Base-by-base conservation (phyloP, 2,113 vertebrate species). In the Dunckerocampus dactyliophorus region DNA sequence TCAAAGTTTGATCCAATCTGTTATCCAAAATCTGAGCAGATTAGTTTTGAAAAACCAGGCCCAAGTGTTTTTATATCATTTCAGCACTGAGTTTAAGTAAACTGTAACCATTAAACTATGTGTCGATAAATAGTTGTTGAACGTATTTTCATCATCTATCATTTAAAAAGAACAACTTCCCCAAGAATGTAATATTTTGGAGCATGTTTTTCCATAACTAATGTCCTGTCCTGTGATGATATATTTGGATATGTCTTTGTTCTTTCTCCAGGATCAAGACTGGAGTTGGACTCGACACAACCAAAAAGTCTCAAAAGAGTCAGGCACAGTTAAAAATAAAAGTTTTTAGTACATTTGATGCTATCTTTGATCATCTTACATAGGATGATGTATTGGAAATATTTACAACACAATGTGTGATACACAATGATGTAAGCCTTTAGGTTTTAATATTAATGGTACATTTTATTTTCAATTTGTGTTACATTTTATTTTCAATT, bases 201-300 rank as follows among this genome's bases (percentile, higher is more conserved):
- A 1, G 12, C 3, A 14, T 43, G 11, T 43, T 43, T 3, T 3
- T 14, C 39, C 3, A 10, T 47, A 47, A 19, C 14, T 37, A 3
- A 2, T 59, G 22, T 46, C n/a, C 9, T 17, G 15, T 39, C 42
- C 37, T 17, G 1, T 47, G n/a, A 20, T 3, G 10, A 14, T 19
- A 17, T 4, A 46, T 50, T 48, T 51, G 22, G 6, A 14, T n/a
- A n/a, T 28, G 7, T 72, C 31, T 72, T 58, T 56, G 10, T 75
- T 62, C 8, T 82, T 37, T 74, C 74, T 82, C 50, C 83, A 98
- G 95, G 91, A 88, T 82, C 90, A 92, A 12, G 95, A 98, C 54
- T 97, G 95, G 95, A 96, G 93, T 81, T 98, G 95, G 95, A 92
- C 93, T 77, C 88, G 89, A 42, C 54, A 20, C 54, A 43, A 42